phyloP scores from a whole-genome alignment of 2,888 invertebrate genomes.

The Nezara viridula region DNA sequence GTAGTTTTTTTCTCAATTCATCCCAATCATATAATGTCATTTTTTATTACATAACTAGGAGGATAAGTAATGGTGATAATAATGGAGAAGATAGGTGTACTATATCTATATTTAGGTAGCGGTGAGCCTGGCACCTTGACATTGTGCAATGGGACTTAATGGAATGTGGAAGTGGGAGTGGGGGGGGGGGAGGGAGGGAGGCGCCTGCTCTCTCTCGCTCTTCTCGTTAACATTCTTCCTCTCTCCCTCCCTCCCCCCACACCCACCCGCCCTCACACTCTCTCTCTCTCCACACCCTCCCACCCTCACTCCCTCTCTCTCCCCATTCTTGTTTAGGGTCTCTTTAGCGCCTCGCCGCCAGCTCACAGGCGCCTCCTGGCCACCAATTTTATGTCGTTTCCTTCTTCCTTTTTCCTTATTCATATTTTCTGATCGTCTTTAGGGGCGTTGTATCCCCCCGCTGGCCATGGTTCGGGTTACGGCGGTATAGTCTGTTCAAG shows the following conservation, averaged over 20 bases:
- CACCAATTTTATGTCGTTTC: conserved; percentile 45
- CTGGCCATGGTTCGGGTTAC: conserved; percentile 32
- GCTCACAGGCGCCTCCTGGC: conserved; percentile 26
- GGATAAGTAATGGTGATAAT: background rate
- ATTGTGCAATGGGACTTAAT: conserved; percentile 60
- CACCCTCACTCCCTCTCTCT: conserved; percentile 58
- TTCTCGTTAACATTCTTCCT: conserved; percentile 64
- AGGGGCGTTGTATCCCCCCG: conserved; percentile 27
- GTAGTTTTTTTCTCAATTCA: too few species aligned
- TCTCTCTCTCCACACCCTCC: conserved; percentile 60
- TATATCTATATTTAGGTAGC: conserved; percentile 54
- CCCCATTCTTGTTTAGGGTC: conserved; percentile 43
- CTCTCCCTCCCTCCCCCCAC: conserved; percentile 65
- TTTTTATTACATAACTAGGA: too few species aligned
- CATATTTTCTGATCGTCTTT: conserved; percentile 28
- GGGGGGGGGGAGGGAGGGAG: conserved; percentile 53
- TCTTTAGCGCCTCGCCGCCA: conserved; percentile 47
- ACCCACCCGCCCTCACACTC: conserved; percentile 61
- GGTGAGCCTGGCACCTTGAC: conserved; percentile 54
- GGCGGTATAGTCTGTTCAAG: conserved; percentile 26
- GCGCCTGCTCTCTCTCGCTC: conserved; percentile 61
- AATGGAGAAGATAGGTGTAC: background rate
- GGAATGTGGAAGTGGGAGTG: conserved; percentile 61
- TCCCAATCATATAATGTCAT: too few species aligned
- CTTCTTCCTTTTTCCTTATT: conserved; percentile 41